Evolutionary conservation across 2,888 invertebrate species (phyloP).

Genomic region (Stenoptilia bipunctidactyla): DNA sequence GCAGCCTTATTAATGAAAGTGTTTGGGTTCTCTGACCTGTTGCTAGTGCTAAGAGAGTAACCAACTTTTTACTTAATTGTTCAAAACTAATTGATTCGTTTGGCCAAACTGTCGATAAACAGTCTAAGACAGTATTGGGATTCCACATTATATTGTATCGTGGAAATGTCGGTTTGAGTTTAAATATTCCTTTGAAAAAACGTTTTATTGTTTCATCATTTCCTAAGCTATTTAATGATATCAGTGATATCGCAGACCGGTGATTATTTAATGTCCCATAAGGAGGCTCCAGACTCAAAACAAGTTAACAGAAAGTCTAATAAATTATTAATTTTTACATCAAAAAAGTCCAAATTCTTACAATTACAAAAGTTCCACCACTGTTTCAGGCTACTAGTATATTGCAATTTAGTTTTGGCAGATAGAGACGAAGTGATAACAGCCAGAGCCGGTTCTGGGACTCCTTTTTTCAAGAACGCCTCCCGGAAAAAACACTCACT

Average conservation of each 20-base stretch:
- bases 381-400: constrained; percentile 7
- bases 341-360: constrained; percentile 2
- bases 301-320: constrained; percentile 6
- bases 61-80: constrained; percentile 6
- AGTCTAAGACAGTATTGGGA: constrained; percentile 9
- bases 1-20: constrained; percentile 10
- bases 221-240: constrained; percentile 7
- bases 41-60: constrained; percentile 8
- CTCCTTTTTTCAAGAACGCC: constrained; percentile 3
- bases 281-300: constrained; percentile 7
- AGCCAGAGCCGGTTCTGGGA: constrained; percentile 8
- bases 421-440: constrained; percentile 11
- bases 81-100: neutral
- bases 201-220: constrained; percentile 8
- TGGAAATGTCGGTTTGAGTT: constrained; percentile 8
- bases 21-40: constrained; percentile 13
- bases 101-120: neutral
- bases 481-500: constrained; percentile 12
- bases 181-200: constrained; percentile 13
- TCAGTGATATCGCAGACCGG: constrained; percentile 13
- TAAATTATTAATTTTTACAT: neutral
- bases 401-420: constrained; percentile 8
- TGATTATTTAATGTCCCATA: constrained; percentile 13
- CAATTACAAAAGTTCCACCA: constrained; percentile 11
- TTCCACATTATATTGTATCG: constrained; percentile 12